Evolutionary conservation across 2,888 invertebrate genomes (phyloP), one percentile per base, ranked within the genome.

Genomic region (Ormyrus pomaceus): DNA sequence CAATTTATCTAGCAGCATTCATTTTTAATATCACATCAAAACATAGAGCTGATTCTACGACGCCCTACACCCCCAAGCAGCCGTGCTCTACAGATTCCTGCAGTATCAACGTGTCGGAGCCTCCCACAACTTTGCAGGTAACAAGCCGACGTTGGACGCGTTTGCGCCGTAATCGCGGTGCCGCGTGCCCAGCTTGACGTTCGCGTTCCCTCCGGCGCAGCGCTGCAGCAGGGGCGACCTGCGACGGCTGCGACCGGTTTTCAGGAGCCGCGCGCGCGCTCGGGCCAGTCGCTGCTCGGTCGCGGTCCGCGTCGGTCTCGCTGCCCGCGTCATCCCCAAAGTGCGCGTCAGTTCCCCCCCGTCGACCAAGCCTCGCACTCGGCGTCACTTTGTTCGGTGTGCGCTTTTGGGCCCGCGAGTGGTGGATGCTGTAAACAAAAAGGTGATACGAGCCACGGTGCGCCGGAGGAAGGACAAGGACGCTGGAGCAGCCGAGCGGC

Each of bases 261-360:
- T 55, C 73, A 64, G 64, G 73, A 73, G 46, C 59, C 45, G 8
- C 19, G 55, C 34, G 13, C 55, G 73, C 62, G 58, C 55, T 46
- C 53, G 3, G 77, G 56, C 11, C 77, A 82, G 82, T 82, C 75
- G 75, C 58, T 75, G 77, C 50, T 80, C 80, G 80, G 51, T 58
- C 80, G 74, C 59, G 53, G 77, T 8, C 13, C 77, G 82, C 61
- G 79, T 53, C 79, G 82, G 53, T 13, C 48, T 46, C 9, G 45
- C n/a, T 45, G 34, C 4, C 50, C 45, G 46, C 13, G 59, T 51
- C 13, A 19, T 48, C 48, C 34, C 61, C 46, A 46, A 48, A 50
- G 34, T 69, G 45, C 34, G 53, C 34, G 46, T 9, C 53, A 10
- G 6, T 58, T 34, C 45, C n/a, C 8, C n/a, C 6, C 65, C 7